Conservation (phyloP, 2,113 vertebrate species). For the Callochromis pleurospilus region DNA sequence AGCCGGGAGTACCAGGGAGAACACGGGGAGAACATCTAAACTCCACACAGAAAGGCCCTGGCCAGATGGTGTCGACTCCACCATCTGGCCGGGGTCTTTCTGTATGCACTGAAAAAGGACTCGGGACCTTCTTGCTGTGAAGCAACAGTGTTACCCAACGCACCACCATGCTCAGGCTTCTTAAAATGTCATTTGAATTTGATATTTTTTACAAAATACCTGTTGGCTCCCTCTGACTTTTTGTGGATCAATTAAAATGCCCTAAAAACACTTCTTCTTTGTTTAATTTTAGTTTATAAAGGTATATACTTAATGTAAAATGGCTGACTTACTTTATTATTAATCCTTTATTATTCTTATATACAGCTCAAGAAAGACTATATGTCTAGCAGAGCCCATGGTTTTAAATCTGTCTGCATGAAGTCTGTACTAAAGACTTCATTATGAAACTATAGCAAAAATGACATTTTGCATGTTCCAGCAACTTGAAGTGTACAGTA, state of each 20-base stretch:
- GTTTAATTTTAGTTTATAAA: background rate
- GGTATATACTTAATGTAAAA: background rate
- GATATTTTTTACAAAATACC: background rate
- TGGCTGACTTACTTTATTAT: background rate
- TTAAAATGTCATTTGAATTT: background rate
- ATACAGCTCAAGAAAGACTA: background rate
- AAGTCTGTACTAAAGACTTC: background rate
- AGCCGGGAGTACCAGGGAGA: background rate
- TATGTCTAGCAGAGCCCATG: background rate
- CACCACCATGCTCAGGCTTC: background rate
- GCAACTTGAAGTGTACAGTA: constrained; percentile 37
- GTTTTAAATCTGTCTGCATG: background rate
- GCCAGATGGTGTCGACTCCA: background rate
- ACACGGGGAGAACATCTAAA: background rate
- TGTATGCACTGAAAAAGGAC: background rate
- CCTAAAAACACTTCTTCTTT: background rate
- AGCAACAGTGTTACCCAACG: background rate
- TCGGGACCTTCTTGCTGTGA: background rate
- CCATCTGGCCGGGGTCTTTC: background rate
- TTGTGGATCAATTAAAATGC: background rate
- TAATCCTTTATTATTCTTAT: background rate
- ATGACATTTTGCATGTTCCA: constrained; percentile 37
- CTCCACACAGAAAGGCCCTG: background rate
- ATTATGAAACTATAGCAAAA: constrained; percentile 5
- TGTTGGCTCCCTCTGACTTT: background rate